Base-by-base conservation (phyloP, 2,113 vertebrate species). In the Thunnus thynnus region DNA sequence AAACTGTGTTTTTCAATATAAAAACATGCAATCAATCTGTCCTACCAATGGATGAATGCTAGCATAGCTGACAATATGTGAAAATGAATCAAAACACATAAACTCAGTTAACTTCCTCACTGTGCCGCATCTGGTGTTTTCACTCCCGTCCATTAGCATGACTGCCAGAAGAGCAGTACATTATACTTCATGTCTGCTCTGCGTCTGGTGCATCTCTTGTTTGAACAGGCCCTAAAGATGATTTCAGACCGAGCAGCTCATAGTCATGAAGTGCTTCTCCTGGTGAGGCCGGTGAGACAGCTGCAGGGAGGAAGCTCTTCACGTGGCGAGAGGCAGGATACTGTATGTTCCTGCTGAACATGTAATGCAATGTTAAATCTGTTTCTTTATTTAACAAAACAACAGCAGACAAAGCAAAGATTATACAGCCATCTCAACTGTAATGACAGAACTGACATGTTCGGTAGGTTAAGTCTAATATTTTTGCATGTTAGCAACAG, bases 121-220 rank as follows among this genome's bases (percentile, higher is more conserved):
- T 30, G 63, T 41, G 52, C 50, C 27, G 27, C 61, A 77, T 54
- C 54, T 72, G 74, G 41, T 47, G 66, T 72, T 72, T 81, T 25
- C 51, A 3, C 22, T 63, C n/a, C 60, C 48, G 18, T 44, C 60
- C 51, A 47, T 61, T 48, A 22, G 22, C 70, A 10, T 47, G 64
- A 27, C 57, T 71, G 66, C 71, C 72, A 57, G 9, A 71, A 58
- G 60, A 66, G 41, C 36, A 22, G 73, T 66, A 30, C 71, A 70
- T 64, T 16, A 76, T 70, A 18, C 54, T n/a, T 56, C 41, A 55
- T 12, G 25, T 66, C 60, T 71, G 67, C 13, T 68, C n/a, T 57
- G 55, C 25, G 3, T 32, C 66, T 32, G 16, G 7, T 51, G 41
- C 16, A 0, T 51, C 10, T 54, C 52, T 6, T 12, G 36, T 32